Evolutionary conservation across 1,140 invertebrate species (phyloP), one percentile per base, ranked within the genome.

Genomic region (Diuraphis noxia): DNA sequence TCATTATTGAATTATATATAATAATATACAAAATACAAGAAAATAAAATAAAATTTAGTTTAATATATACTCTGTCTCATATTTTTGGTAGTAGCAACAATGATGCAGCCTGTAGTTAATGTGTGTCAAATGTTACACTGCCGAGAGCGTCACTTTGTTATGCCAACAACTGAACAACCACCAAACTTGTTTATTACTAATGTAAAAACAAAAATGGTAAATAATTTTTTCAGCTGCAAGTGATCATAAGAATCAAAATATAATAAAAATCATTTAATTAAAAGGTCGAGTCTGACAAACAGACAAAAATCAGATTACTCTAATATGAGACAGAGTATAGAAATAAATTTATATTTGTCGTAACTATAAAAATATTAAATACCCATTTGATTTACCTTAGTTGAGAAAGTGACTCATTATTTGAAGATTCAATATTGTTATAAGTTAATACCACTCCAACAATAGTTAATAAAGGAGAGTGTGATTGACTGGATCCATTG

Each of bases 401-500:
- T 41, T 88, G 84, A 52, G 38, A 1, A 82, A 49, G 30, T 13
- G 72, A n/a, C 82, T 88, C 86, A 92, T 79, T 79, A 85, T 43
- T 92, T 25, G n/a, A 25, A 43, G 36, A 30, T 43, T 87, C 30
- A 86, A 79, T 36, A 91, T 77, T 36, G 38, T 92, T 87, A 91
- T 91, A 91, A 46, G 84, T 91, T 34, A 92, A 91, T 49, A 72
- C 88, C 25, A 91, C 49, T 77, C 89, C 89, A n/a, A 72, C 84
- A 10, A 92, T 19, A 46, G 49, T 8, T 46, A 92, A 91, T 91
- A 91, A 90, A 8, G 82, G 43, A 10, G 92, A 92, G 87, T 92
- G 92, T 23, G 82, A 56, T 92, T 92, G 79, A 72, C 91, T 91
- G 36, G 72, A 77, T n/a, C 92, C 92, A 88, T 84, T 92, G 36